phyloP scores from a whole-genome alignment of 2,797 vertebrate genomes.

The Lepilemur ruficaudatus region DNA sequence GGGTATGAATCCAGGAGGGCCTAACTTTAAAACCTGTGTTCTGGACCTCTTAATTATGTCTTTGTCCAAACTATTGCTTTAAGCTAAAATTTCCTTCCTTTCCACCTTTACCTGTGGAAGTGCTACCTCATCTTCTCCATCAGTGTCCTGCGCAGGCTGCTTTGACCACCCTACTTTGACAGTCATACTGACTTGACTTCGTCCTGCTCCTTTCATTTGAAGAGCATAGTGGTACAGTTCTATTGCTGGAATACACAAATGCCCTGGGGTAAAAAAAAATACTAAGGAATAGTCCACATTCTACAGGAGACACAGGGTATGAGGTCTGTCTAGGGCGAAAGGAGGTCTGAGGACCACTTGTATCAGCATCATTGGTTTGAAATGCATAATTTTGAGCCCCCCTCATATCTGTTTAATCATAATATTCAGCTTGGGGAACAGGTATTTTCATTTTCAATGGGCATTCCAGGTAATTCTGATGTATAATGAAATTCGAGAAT shows the following conservation, averaged over 20 bases:
- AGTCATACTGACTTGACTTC: background rate
- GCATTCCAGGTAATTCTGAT: background rate
- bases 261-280: background rate
- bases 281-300: background rate
- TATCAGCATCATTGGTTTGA: background rate
- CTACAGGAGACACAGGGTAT: background rate
- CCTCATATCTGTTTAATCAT: background rate
- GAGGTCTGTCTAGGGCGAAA: background rate
- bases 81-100: background rate
- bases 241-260: background rate
- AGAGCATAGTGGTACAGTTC: background rate
- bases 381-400: background rate
- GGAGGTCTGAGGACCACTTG: background rate
- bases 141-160: background rate
- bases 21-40: background rate
- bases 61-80: background rate
- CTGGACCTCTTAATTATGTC: background rate
- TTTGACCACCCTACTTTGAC: background rate
- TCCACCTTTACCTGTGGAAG: background rate
- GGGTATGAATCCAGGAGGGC: background rate
- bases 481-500: background rate
- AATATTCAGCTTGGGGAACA: background rate
- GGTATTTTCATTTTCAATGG: background rate
- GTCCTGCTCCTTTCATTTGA: background rate
- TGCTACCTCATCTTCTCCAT: background rate